Conservation (phyloP, 2,888 invertebrate genomes). For the Ganaspis brasiliensis region DNA sequence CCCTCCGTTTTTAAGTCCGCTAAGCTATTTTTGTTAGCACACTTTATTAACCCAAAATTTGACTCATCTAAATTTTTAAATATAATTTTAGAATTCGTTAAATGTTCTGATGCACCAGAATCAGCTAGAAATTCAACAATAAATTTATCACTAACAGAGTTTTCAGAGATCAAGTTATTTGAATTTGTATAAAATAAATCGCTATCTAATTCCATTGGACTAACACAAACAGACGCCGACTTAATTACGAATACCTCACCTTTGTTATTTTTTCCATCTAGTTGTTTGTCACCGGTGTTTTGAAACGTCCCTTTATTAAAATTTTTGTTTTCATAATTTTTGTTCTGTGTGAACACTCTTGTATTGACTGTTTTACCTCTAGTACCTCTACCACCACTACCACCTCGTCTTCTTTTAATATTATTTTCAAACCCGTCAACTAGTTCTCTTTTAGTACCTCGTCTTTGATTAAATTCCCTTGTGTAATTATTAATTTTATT, state of each 20-base stretch:
- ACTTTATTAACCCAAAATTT: slow-evolving; percentile 45
- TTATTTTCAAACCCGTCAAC: not conserved
- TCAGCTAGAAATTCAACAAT: slow-evolving; percentile 2
- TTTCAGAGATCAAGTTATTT: not conserved
- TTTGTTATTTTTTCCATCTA: not conserved
- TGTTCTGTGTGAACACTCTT: not conserved
- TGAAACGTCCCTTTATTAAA: not conserved
- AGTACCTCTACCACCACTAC: not conserved
- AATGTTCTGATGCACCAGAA: not conserved
- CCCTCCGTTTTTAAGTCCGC: slow-evolving; percentile 45
- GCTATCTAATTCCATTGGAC: not conserved
- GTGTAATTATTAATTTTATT: not conserved
- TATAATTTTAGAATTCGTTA: not conserved
- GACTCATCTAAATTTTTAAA: slow-evolving; percentile 9
- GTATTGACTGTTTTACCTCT: not conserved
- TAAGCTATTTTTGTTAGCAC: slow-evolving; percentile 53
- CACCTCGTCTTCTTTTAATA: not conserved
- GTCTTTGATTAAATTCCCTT: not conserved
- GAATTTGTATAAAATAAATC: not conserved
- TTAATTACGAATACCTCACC: not conserved
- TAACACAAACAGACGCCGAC: not conserved
- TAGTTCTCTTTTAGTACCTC: not conserved
- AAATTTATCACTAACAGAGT: not conserved
- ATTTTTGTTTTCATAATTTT: not conserved
- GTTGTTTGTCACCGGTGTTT: not conserved